These are phyloP conservation scores for Steinernema feltiae DNA, from an alignment of 1,140 invertebrate species.

Conservation along the genomic window DNA sequence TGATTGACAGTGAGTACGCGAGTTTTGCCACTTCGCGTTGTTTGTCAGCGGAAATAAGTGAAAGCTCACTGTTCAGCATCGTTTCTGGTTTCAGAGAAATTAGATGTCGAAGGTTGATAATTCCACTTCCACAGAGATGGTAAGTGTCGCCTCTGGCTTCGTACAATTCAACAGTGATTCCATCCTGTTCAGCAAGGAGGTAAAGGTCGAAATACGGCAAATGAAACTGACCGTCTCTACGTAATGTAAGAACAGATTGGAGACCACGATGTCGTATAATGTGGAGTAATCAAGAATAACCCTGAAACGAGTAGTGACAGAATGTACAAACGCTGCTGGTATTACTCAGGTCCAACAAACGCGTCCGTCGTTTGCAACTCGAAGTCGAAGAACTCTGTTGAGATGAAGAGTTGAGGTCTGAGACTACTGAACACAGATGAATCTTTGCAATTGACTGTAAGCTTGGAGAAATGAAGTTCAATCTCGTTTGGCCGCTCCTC, in stretches of 20 bases:
- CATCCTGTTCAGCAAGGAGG: conserved; percentile 31
- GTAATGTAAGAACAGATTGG: conserved; percentile 52
- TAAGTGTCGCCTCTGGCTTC: conserved; percentile 33
- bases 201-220: not conserved
- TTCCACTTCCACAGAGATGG: conserved; percentile 19
- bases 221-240: conserved; percentile 43
- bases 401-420: conserved; percentile 41
- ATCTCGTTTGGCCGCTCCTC: conserved; percentile 24
- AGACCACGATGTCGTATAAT: conserved; percentile 48
- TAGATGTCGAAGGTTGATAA: conserved; percentile 21
- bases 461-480: conserved; percentile 30
- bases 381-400: conserved; percentile 54
- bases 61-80: conserved; percentile 24
- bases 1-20: conserved; percentile 36
- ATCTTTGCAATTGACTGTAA: conserved; percentile 28
- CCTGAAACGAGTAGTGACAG: conserved; percentile 18
- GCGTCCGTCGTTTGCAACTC: conserved; percentile 51
- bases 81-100: conserved; percentile 29
- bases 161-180: conserved; percentile 42
- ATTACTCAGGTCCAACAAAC: conserved; percentile 41
- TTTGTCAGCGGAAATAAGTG: not conserved
- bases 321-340: not conserved
- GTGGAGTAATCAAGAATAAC: conserved; percentile 39
- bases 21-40: conserved; percentile 22
- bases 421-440: conserved; percentile 25